Conservation (phyloP, 2,113 vertebrate species). For the Zosterops japonicus region DNA sequence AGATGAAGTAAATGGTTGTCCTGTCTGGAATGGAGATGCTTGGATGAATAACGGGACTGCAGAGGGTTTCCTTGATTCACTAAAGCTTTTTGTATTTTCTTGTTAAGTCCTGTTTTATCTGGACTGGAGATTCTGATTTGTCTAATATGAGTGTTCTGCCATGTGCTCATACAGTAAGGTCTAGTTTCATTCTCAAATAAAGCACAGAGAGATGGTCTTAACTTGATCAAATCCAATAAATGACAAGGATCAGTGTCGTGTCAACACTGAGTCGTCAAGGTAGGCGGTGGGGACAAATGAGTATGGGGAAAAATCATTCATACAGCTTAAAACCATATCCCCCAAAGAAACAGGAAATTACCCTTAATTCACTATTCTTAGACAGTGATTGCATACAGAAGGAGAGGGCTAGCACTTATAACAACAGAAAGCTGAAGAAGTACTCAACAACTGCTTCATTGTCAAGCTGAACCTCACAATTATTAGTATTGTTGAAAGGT, state of each 20-base stretch:
- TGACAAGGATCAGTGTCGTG: neutral
- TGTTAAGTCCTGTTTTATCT: neutral
- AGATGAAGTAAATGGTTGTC: neutral
- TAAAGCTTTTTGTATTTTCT: neutral
- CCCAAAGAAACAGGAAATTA: neutral
- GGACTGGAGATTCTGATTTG: neutral
- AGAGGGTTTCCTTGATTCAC: neutral
- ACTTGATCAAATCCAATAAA: neutral
- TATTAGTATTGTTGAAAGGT: neutral
- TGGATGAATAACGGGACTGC: neutral
- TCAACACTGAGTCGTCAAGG: neutral
- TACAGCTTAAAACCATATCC: neutral
- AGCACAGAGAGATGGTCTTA: neutral
- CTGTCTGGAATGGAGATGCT: neutral
- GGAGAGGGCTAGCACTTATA: neutral
- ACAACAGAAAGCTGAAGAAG: neutral
- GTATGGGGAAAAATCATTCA: neutral
- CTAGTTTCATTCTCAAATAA: neutral
- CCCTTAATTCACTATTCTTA: neutral
- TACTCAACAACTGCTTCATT: neutral
- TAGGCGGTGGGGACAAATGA: neutral
- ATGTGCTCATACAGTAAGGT: neutral
- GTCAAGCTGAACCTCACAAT: neutral
- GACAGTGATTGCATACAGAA: neutral
- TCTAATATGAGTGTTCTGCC: neutral